These are phyloP conservation scores for Sycophila sp. DNA, from an alignment of 1,140 invertebrate genomes.

Conservation along the genomic window DNA sequence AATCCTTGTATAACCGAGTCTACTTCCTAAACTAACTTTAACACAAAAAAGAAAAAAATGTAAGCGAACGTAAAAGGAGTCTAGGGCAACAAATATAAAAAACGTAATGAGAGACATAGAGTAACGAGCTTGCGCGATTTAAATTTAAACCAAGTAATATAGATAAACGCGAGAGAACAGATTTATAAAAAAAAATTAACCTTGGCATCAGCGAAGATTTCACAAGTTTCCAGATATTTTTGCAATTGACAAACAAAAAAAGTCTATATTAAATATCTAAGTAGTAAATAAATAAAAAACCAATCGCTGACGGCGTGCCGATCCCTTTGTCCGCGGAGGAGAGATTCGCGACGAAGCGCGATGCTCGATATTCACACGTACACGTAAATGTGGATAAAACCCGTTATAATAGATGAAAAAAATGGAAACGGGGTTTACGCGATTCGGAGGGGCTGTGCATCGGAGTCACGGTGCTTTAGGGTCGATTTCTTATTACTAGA, in stretches of 20 bases:
- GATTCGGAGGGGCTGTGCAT: constrained; percentile 54
- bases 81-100: background rate
- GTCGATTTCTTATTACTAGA: constrained; percentile 57
- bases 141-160: constrained; percentile 16
- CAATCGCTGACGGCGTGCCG: constrained; percentile 4
- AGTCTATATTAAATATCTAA: constrained; percentile 8
- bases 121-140: constrained; percentile 37
- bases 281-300: constrained; percentile 3
- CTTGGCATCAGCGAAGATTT: constrained; percentile 6
- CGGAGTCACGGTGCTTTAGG: constrained; percentile 50
- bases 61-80: background rate
- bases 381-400: too few relatives aligned
- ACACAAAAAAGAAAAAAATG: constrained; percentile 15
- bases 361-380: background rate
- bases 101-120: constrained; percentile 12
- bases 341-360: background rate
- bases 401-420: too few relatives aligned
- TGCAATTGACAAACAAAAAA: constrained; percentile 30
- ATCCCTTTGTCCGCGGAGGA: constrained; percentile 23
- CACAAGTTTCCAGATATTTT: constrained; percentile 35
- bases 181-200: constrained; percentile 11
- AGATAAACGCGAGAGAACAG: background rate
- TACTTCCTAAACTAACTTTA: constrained; percentile 26
- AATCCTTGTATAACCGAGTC: constrained; percentile 35
- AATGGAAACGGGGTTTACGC: background rate